These are phyloP conservation scores for Alitta virens DNA, from an alignment of 2,888 invertebrate genomes.

Conservation along the genomic window DNA sequence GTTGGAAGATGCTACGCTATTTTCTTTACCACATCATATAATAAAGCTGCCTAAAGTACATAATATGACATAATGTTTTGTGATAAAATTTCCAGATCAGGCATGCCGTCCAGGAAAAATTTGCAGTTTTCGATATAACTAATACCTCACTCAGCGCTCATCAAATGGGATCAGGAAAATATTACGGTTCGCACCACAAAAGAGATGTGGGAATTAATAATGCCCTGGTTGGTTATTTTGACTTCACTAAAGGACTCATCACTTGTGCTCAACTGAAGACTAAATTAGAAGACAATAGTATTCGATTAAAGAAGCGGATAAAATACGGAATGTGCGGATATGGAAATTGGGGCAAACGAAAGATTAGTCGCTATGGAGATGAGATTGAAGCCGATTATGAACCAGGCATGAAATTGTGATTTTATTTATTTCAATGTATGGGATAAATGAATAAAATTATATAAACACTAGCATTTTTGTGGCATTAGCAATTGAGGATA, in stretches of 20 bases:
- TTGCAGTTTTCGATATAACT: not conserved
- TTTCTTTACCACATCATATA: too few species aligned
- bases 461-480: too few species aligned
- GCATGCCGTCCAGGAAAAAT: not conserved
- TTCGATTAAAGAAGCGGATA: not conserved
- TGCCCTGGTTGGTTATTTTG: not conserved
- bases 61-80: too few species aligned
- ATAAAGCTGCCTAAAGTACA: too few species aligned
- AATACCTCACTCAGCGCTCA: not conserved
- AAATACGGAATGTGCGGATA: conserved; percentile 5
- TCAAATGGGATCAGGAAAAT: not conserved
- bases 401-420: not conserved
- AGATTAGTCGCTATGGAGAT: not conserved
- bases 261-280: not conserved
- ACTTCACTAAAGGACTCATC: not conserved
- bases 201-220: not conserved
- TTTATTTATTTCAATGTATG: too few species aligned
- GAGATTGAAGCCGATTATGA: not conserved
- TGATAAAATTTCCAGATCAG: not conserved
- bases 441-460: too few species aligned
- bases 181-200: not conserved
- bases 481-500: too few species aligned
- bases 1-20: too few species aligned
- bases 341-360: not conserved
- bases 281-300: not conserved